Percentiles rank a stretch among this genome's conserved stretches.
Evolutionary conservation across 2,113 vertebrate species (phyloP).

Genomic region (Ictidomys tridecemlineatus): DNA sequence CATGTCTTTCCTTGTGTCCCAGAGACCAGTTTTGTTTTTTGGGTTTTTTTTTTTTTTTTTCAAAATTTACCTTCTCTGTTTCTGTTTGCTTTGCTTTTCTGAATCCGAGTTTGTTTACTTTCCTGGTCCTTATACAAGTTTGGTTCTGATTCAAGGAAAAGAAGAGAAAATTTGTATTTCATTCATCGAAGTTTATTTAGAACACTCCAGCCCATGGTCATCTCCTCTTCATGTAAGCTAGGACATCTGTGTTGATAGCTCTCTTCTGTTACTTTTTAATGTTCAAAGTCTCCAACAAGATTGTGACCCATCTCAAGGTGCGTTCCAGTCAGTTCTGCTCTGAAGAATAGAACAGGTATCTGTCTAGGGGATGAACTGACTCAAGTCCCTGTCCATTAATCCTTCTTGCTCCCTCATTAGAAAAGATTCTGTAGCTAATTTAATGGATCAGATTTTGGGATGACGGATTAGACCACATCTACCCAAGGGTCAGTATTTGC

Average conservation of each 20-base stretch:
- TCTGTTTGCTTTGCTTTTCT: background rate
- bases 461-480: background rate
- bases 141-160: background rate
- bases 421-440: background rate
- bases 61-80: background rate
- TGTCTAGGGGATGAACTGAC: background rate
- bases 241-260: background rate
- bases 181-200: background rate
- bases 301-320: background rate
- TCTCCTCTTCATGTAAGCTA: background rate
- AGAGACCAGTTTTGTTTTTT: too few relatives aligned
- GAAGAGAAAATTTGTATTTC: background rate
- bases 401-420: background rate
- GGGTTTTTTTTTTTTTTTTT: too few relatives aligned
- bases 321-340: background rate
- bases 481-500: background rate
- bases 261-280: background rate
- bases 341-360: fast-evolving
- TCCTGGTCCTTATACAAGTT: background rate
- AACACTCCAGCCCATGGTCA: background rate
- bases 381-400: background rate
- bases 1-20: background rate
- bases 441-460: background rate
- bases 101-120: background rate
- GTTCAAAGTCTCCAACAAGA: background rate